Evolutionary conservation across 1,140 invertebrate genomes (phyloP).

Genomic region (Hycleus cichorii): DNA sequence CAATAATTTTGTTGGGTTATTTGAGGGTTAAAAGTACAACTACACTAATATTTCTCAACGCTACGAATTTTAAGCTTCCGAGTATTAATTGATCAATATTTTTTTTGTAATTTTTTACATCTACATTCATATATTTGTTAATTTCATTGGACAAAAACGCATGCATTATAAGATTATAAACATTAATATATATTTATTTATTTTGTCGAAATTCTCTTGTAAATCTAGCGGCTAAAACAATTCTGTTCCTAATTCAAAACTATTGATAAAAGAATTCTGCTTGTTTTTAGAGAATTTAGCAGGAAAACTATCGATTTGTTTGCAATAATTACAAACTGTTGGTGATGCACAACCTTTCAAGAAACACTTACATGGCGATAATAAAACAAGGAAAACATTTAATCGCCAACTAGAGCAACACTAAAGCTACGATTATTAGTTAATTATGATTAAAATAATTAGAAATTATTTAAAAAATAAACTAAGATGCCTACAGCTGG

Average conservation of each 20-base stretch:
- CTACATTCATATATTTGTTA: constrained; percentile 23
- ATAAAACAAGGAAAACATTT: constrained; percentile 30
- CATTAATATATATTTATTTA: constrained; percentile 25
- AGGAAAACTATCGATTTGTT: background rate
- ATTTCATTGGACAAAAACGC: constrained; percentile 2
- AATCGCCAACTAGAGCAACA: constrained; percentile 6
- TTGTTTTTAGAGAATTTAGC: no score
- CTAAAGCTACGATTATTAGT: background rate
- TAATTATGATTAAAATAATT: background rate
- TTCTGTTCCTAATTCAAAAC: constrained; percentile 5
- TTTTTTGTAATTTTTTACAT: constrained; percentile 22
- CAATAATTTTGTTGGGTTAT: no score
- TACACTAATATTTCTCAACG: constrained; percentile 25
- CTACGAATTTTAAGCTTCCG: constrained; percentile 13
- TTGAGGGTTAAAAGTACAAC: constrained; percentile 17
- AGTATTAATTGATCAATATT: constrained; percentile 22
- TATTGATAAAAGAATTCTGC: background rate
- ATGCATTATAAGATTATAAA: constrained; percentile 28
- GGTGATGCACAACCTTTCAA: constrained; percentile 36
- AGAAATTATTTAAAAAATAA: background rate
- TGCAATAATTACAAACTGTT: constrained; percentile 22
- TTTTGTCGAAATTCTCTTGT: background rate
- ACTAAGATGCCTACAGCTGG: no score
- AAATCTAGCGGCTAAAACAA: constrained; percentile 19
- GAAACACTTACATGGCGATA: constrained; percentile 29